Evolutionary conservation across 2,113 vertebrate species (phyloP), one percentile per base, ranked within the genome.

Genomic region (Dipodomys stephensi): DNA sequence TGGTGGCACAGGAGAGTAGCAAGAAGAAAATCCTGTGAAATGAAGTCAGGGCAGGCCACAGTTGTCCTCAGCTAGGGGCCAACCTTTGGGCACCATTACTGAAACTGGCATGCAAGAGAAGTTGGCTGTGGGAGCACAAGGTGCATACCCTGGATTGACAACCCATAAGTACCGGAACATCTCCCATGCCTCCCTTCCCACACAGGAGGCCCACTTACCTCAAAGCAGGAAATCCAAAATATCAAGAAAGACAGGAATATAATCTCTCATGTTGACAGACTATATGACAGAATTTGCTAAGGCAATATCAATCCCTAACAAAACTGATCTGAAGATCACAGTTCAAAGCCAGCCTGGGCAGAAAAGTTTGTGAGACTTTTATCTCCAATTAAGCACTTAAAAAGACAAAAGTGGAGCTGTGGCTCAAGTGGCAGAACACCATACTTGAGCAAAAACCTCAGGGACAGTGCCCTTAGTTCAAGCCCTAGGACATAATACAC

Each of bases 81-180:
- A 68, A 68, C 7, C 4, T 57, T 23, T 8, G 79, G 74, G n/a
- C 3, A 6, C 27, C n/a, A 4, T 69, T 3, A 39, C 0, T 73
- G 27, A 83, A 92, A 60, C 4, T 60, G n/a, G 28, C 4, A 44
- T 18, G 7, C 0, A 10, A 20, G 46, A 78, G 60, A 35, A 64
- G 23, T 32, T 53, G 39, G 6, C 6, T 18, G 4, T 10, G 28
- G 12, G 53, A 49, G 25, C 44, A 77, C 9, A 30, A 11, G 0
- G 13, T 12, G 3, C 0, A 1, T 39, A 2, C 25, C 15, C n/a
- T 57, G 16, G 7, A 23, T 28, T 10, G 15, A 23, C 2, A 35
- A 39, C 46, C 32, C 39, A 7, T 1, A 16, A 87, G 9, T 16
- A 53, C 46, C 20, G 46, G 30, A 69, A 44, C 18, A 32, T 23